Conservation (phyloP, 2,888 invertebrate species). For the Agriopis leucophaearia region DNA sequence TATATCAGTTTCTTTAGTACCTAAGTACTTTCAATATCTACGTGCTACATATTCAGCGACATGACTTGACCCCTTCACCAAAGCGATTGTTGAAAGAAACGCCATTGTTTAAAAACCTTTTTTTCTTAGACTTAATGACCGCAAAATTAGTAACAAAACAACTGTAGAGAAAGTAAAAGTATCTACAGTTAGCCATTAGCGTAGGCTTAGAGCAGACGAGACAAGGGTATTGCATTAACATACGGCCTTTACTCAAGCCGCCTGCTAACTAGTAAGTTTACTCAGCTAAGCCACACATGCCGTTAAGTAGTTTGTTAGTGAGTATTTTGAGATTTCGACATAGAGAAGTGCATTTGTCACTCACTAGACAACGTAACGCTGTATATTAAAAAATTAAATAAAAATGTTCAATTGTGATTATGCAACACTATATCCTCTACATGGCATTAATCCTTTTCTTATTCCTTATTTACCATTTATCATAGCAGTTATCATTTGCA, state of each 20-base stretch:
- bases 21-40: not conserved
- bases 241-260: slow-evolving; percentile 68
- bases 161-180: slow-evolving; percentile 68
- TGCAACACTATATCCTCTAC: too few species aligned
- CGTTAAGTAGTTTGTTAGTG: slow-evolving; percentile 2
- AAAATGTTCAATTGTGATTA: too few species aligned
- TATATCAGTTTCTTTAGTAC: too few species aligned
- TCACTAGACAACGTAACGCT: not conserved
- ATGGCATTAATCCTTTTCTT: too few species aligned
- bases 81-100: not conserved
- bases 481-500: too few species aligned
- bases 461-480: too few species aligned
- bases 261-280: slow-evolving; percentile 42
- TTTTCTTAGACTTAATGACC: not conserved
- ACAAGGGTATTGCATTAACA: slow-evolving; percentile 71
- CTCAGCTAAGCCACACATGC: slow-evolving; percentile 39
- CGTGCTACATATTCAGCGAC: not conserved
- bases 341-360: slow-evolving; percentile 12
- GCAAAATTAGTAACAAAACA: slow-evolving; percentile 7
- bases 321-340: slow-evolving; percentile 17
- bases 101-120: not conserved
- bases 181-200: slow-evolving; percentile 56
- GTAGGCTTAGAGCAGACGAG: slow-evolving; percentile 57
- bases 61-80: not conserved
- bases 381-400: not conserved